Base-by-base conservation (phyloP, 1,140 invertebrate genomes). In the Diabrotica virgifera region DNA sequence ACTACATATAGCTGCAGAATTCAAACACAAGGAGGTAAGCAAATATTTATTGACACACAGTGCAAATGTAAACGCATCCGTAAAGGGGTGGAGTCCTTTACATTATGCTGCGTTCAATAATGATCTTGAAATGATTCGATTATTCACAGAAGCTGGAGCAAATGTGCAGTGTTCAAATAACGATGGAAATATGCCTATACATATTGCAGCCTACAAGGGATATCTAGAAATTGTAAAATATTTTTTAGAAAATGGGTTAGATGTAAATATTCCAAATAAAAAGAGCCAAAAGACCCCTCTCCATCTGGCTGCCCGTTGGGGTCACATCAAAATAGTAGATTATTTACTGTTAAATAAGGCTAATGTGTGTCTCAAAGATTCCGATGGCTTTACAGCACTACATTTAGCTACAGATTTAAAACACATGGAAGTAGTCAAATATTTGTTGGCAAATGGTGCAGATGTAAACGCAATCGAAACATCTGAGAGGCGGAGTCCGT, bases 1-100 rank as follows among this genome's bases (percentile, higher is more conserved):
- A 0, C 80, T 93, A 0, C 89, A 92, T 65, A 35, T 61, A 52
- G 72, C 69, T 52, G 62, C 55, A 40, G 9, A 55, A 14, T 59
- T 46, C 35, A 59, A 46, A 5, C 24, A 62, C 40, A 0, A 36
- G 13, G 51, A 63, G 38, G 37, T 68, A 57, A 38, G 64, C 13
- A 36, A 59, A 53, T 8, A 59, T 14, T 40, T 74, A 13, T 24
- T 74, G 6, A 37, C 66, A 12, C 36, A 67, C 59, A 62, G 64
- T 37, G 66, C 64, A 6, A 55, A 66, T 10, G 51, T 72, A 37
- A 62, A 72, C 52, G 56, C 56, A 24, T 2, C 4, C 4, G 24
- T 2, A 24, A 24, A 60, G 5, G 36, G 61, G 64, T 14, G 59
- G 65, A 50, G 9, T 46, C 6, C 24, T 5, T 11, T 35, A 10